A percentile compares a stretch with the other conserved stretches of the same genome.
These are phyloP conservation scores for Apeltes quadracus DNA, from an alignment of 2,113 vertebrate species.

Conservation along the genomic window DNA sequence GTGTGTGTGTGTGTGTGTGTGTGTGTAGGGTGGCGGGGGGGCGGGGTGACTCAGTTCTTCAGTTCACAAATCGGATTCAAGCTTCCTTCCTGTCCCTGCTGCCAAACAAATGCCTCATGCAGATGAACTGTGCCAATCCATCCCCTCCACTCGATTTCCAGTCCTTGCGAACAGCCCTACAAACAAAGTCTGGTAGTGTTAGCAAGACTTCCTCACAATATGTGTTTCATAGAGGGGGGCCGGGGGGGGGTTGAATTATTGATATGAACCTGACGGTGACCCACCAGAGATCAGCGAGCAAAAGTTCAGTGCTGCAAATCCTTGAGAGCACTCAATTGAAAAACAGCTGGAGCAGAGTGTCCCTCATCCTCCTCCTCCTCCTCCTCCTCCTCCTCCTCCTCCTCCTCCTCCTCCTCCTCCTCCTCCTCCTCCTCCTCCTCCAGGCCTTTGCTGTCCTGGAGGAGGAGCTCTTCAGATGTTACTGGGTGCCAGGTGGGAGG, in stretches of 20 bases:
- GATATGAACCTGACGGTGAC: constrained; percentile 71
- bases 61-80: constrained; percentile 23
- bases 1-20: background rate
- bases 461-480: constrained; percentile 53
- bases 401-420: too few species aligned
- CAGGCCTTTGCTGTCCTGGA: constrained; percentile 41
- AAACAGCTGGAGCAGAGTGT: constrained; percentile 56
- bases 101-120: constrained; percentile 38
- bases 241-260: constrained; percentile 74
- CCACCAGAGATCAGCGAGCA: constrained; percentile 61
- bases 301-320: constrained; percentile 70
- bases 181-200: constrained; percentile 45
- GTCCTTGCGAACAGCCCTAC: constrained; percentile 2
- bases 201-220: constrained; percentile 65
- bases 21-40: background rate
- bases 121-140: constrained; percentile 50
- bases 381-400: too few species aligned
- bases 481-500: constrained; percentile 51
- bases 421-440: too few species aligned
- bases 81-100: constrained; percentile 11
- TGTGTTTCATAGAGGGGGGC: constrained; percentile 63
- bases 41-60: constrained; percentile 16
- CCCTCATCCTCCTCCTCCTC: too few species aligned
- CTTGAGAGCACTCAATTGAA: constrained; percentile 67
- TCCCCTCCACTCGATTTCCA: background rate